Evolutionary conservation across 2,797 vertebrate genomes (phyloP).

Genomic region (Spondyliosoma cantharus): DNA sequence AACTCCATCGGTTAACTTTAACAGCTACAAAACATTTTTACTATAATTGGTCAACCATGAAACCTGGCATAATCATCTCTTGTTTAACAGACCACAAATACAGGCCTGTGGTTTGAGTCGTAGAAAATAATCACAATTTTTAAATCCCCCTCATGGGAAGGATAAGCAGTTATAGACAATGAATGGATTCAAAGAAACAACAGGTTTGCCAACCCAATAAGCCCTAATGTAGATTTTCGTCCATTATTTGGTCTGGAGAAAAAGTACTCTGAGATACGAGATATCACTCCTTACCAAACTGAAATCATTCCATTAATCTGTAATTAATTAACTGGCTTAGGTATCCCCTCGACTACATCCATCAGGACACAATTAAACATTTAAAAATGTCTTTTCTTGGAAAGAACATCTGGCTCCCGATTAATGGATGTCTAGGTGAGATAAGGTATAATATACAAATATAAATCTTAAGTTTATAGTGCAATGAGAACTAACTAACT

Average conservation of each 20-base stretch:
- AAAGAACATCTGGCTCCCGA: neutral
- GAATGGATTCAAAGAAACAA: no score
- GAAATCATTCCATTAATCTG: conserved; percentile 11
- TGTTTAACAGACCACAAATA: no score
- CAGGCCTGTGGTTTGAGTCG: no score
- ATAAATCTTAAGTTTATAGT: no score
- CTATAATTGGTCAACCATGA: neutral
- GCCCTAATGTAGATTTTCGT: neutral
- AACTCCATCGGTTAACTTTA: neutral
- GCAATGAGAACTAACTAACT: no score
- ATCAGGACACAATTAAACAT: neutral
- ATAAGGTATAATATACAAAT: neutral
- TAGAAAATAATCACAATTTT: no score
- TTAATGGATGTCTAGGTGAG: neutral
- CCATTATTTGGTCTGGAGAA: neutral
- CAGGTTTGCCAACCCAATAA: no score
- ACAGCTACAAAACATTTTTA: neutral
- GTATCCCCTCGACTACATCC: neutral
- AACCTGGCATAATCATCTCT: no score
- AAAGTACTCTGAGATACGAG: neutral
- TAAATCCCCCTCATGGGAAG: no score
- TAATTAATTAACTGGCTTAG: conserved; percentile 6
- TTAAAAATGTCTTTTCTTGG: neutral
- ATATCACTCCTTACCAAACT: neutral
- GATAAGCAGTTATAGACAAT: no score